phyloP scores from a whole-genome alignment of 1,140 invertebrate species.

The Drosophila tristis region DNA sequence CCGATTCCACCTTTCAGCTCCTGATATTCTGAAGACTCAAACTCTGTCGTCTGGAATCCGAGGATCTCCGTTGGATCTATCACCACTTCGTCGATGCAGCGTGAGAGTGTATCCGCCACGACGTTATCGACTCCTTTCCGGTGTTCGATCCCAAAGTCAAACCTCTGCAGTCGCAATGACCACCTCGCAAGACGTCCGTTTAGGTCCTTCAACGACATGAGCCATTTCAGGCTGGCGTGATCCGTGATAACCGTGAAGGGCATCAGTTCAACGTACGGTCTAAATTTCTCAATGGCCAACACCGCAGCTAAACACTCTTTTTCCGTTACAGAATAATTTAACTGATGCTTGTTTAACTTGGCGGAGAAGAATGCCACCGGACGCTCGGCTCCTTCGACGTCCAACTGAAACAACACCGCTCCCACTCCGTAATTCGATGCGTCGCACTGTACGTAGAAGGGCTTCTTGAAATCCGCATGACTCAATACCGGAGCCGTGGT shows the following conservation, averaged over 20 bases:
- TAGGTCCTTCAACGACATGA: conserved; percentile 4
- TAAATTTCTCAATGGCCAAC: neutral
- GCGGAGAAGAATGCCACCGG: conserved; percentile 7
- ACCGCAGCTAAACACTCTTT: conserved; percentile 12
- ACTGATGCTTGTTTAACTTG: neutral
- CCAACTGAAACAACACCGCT: neutral
- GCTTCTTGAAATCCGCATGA: no score
- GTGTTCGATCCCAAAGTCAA: neutral
- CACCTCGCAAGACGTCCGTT: neutral
- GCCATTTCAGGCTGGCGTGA: conserved; percentile 6
- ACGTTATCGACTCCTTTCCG: no score
- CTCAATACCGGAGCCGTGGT: no score
- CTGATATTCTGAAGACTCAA: no score
- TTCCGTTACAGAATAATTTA: conserved; percentile 11
- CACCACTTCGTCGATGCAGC: no score
- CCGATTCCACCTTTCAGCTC: no score
- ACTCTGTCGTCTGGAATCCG: no score
- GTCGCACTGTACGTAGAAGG: no score
- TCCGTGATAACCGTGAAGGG: conserved; percentile 1
- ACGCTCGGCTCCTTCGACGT: neutral
- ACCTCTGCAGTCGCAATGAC: neutral
- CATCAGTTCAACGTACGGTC: conserved; percentile 1
- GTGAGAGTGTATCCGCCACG: no score
- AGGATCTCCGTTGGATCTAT: no score
- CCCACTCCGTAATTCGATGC: no score